A percentile compares a stretch with the other conserved stretches of the same genome.
These are phyloP conservation scores for Chaetophractus vellerosus DNA, from an alignment of 2,797 vertebrate species.

Conservation along the genomic window DNA sequence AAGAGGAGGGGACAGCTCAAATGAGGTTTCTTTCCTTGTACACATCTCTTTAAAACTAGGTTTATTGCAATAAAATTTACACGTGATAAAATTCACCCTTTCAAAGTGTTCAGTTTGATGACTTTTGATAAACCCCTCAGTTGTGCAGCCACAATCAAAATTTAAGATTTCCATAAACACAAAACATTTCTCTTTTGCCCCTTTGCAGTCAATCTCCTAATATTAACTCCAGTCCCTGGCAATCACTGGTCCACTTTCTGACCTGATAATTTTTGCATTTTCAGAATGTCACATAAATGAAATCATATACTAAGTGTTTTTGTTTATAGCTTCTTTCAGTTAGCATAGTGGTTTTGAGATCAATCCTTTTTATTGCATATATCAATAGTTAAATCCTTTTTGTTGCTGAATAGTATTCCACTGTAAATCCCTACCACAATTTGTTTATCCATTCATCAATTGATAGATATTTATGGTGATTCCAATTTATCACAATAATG, in stretches of 20 bases:
- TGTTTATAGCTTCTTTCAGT: neutral
- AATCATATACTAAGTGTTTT: neutral
- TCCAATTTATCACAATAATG: neutral
- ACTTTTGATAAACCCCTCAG: neutral
- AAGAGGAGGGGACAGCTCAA: neutral
- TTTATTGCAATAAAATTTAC: neutral
- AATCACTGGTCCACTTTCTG: neutral
- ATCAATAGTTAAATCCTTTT: neutral
- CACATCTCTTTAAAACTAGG: neutral
- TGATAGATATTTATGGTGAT: neutral
- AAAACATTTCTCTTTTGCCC: neutral
- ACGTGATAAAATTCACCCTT: neutral
- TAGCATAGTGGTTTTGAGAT: neutral
- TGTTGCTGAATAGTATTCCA: neutral
- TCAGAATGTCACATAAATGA: neutral
- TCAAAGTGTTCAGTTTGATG: neutral
- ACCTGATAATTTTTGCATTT: neutral
- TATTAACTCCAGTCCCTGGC: neutral
- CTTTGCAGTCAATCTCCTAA: neutral
- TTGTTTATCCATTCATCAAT: neutral
- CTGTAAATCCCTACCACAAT: neutral
- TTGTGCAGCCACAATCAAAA: neutral
- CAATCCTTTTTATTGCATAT: neutral
- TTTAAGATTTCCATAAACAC: neutral
- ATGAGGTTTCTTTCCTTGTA: neutral